Evolutionary conservation across 2,888 invertebrate species (phyloP).

Genomic region (Lasioglossum marginatum): DNA sequence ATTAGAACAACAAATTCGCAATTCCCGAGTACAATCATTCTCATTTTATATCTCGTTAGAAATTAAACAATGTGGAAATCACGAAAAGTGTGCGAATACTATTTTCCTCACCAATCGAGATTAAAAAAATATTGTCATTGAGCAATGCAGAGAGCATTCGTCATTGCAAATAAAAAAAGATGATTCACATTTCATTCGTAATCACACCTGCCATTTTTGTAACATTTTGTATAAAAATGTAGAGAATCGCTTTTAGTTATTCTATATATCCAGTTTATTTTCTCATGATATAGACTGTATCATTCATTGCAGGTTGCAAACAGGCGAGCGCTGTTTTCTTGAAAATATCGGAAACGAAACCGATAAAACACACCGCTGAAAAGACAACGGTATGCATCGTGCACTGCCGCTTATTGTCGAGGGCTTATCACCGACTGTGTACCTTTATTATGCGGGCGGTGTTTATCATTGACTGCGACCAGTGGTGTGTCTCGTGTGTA

Average conservation of each 20-base stretch:
- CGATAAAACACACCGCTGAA: constrained; percentile 7
- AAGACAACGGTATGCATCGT: constrained; percentile 7
- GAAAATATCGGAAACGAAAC: constrained; percentile 7
- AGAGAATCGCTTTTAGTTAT: background rate
- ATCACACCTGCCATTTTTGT: background rate
- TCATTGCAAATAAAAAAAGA: background rate
- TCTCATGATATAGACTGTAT: background rate
- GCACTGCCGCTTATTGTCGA: constrained; percentile 31
- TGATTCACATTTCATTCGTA: background rate
- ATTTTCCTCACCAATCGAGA: background rate
- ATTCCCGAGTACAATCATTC: background rate
- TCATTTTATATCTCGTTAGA: background rate
- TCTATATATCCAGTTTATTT: background rate
- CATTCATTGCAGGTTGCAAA: background rate
- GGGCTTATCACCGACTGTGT: constrained; percentile 48
- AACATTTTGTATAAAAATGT: no score
- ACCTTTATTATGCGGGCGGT: constrained; percentile 45
- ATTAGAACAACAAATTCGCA: background rate
- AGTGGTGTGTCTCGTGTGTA: constrained; percentile 46
- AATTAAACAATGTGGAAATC: background rate
- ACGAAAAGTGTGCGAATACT: background rate
- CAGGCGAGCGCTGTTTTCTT: background rate
- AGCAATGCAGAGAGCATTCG: background rate
- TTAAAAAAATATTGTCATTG: background rate
- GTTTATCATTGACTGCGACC: constrained; percentile 76